Conservation (phyloP, 2,888 invertebrate genomes). For the Trichopoda pennipes region DNA sequence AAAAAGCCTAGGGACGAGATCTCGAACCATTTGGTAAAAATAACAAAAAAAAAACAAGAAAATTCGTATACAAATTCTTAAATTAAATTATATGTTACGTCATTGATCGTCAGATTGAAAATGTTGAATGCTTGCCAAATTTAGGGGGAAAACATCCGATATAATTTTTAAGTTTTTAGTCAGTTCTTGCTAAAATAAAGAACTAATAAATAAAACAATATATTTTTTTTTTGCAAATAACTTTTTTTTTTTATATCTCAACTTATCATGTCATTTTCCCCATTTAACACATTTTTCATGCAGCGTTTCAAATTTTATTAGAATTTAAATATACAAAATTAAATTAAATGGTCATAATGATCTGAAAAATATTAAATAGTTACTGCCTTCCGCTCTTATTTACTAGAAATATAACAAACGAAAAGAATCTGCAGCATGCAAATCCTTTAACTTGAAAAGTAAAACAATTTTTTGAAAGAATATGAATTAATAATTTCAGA, state of each 20-base stretch:
- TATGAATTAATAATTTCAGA: too few relatives aligned
- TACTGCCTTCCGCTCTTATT: too few relatives aligned
- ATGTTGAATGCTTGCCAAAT: slow-evolving; percentile 60
- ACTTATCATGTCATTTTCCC: slow-evolving; percentile 11
- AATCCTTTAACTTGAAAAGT: too few relatives aligned
- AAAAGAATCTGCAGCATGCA: too few relatives aligned
- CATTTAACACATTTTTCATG: slow-evolving; percentile 23
- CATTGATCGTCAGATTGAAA: slow-evolving; percentile 65
- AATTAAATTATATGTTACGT: slow-evolving; percentile 58
- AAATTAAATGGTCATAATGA: too few relatives aligned
- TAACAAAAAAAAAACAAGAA: slow-evolving; percentile 47
- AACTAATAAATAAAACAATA: not conserved
- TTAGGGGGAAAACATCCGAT: slow-evolving; percentile 48
- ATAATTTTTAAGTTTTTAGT: slow-evolving; percentile 51
- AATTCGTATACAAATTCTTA: slow-evolving; percentile 51
- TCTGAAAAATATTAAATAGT: too few relatives aligned
- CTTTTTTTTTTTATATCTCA: not conserved
- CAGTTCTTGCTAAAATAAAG: slow-evolving; percentile 5
- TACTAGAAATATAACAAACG: too few relatives aligned
- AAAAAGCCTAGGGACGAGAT: not conserved
- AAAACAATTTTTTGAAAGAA: too few relatives aligned
- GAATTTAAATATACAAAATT: not conserved
- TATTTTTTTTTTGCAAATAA: slow-evolving; percentile 22
- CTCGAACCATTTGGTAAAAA: slow-evolving; percentile 30
- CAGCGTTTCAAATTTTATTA: not conserved